Evolutionary conservation across 2,797 vertebrate genomes (phyloP), one percentile per base, ranked within the genome.

Genomic region (Anguilla megastoma): DNA sequence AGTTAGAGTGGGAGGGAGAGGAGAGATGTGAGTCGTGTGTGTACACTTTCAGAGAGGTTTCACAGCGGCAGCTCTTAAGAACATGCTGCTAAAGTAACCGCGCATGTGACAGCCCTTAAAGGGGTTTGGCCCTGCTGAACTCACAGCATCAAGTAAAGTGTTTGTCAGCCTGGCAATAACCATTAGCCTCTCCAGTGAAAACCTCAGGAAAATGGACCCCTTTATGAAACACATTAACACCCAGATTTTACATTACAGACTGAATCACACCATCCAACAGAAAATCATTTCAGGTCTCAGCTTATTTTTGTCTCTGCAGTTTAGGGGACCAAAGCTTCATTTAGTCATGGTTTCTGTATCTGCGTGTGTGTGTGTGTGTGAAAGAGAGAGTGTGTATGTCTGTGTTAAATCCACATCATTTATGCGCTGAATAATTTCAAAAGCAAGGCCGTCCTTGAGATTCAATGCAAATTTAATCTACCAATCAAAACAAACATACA

Each of bases 21-120:
- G 18, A 50, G n/a, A 27, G n/a, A 5, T 2, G 45, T 0, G 60
- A 63, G 60, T 3, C 14, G 4, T 60, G 58, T 16, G 4, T 3
- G 3, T 16, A 60, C 52, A 56, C 8, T 1, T 8, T 5, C 48
- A 21, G 82, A 56, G 50, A 84, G 85, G 56, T 2, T 2, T 60
- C 21, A 7, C 4, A 10, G 60, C 88, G 89, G 93, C 94, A 94
- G 95, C 95, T 95, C 95, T 96, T 95, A 95, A 95, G 95, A 95
- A 96, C 96, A 97, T 96, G 97, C 96, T 95, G 93, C 94, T 18
- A 66, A 66, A n/a, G 63, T 97, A 97, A 97, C 97, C 96, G 97
- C 92, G 96, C 97, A 95, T 96, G 96, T 97, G 97, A 97, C 95
- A 95, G 94, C 95, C 94, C 94, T 95, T 97, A 97, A 58, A 91